Evolutionary conservation across 2,113 vertebrate species (phyloP).

Genomic region (Oreamnos americanus): DNA sequence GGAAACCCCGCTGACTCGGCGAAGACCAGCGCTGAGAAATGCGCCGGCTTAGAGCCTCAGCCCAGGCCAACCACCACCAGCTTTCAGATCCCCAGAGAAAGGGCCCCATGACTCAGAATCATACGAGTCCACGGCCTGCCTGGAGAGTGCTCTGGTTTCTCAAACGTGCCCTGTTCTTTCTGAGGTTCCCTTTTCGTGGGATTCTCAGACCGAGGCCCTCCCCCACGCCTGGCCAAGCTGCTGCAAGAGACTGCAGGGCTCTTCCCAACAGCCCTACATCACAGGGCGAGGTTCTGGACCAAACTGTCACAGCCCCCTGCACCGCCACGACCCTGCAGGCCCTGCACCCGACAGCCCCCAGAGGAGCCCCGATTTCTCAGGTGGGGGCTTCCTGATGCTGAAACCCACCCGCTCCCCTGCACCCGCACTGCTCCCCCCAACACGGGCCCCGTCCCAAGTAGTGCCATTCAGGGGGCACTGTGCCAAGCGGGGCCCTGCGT

Average conservation of each 20-base stretch:
- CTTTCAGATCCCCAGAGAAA: background rate
- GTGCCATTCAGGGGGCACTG: background rate
- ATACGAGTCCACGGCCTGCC: accelerated
- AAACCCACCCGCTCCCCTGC: background rate
- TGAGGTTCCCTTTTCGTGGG: background rate
- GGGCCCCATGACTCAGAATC: background rate
- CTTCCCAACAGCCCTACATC: background rate
- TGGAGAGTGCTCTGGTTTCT: background rate
- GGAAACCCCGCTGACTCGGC: conserved; percentile 76
- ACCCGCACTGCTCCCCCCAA: too few relatives aligned
- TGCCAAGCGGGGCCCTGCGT: background rate
- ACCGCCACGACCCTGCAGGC: background rate
- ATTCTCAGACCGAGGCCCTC: background rate
- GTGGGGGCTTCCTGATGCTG: background rate
- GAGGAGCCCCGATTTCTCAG: background rate
- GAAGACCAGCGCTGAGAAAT: conserved; percentile 57
- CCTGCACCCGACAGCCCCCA: accelerated
- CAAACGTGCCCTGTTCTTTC: background rate
- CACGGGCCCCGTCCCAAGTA: background rate
- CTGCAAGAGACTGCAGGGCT: background rate
- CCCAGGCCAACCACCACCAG: background rate
- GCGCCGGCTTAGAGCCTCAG: background rate
- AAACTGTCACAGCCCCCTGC: background rate
- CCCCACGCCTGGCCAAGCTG: accelerated
- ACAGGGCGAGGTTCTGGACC: accelerated